These are phyloP conservation scores for Osedax frankpressi DNA, from an alignment of 2,888 invertebrate species.

Conservation along the genomic window DNA sequence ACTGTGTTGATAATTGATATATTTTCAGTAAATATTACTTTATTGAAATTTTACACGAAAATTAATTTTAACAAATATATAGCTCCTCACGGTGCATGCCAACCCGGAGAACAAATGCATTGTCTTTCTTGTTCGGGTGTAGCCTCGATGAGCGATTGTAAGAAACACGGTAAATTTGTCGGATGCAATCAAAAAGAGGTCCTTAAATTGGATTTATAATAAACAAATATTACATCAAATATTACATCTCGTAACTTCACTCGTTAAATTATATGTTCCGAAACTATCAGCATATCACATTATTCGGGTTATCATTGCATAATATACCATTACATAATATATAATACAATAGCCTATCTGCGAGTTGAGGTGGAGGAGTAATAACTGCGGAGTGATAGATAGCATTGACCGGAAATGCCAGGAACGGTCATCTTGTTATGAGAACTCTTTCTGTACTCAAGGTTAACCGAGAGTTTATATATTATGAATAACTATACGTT, in stretches of 20 bases:
- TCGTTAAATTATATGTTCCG: no score
- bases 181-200: not conserved
- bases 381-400: not conserved
- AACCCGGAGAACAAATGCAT: not conserved
- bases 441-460: not conserved
- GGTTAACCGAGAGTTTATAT: no score
- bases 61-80: no score
- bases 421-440: not conserved
- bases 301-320: no score
- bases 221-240: no score
- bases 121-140: constrained; percentile 8
- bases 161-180: not conserved
- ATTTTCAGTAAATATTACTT: no score
- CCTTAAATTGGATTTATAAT: no score
- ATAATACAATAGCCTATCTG: not conserved
- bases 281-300: no score
- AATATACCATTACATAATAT: not conserved
- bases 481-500: no score
- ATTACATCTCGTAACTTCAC: no score
- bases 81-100: not conserved
- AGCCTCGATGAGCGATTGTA: not conserved
- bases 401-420: not conserved
- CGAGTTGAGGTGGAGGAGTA: not conserved
- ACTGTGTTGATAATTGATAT: no score
- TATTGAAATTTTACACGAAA: no score